Base-by-base conservation (phyloP, 2,797 vertebrate genomes). In the Lutjanus campechanus region DNA sequence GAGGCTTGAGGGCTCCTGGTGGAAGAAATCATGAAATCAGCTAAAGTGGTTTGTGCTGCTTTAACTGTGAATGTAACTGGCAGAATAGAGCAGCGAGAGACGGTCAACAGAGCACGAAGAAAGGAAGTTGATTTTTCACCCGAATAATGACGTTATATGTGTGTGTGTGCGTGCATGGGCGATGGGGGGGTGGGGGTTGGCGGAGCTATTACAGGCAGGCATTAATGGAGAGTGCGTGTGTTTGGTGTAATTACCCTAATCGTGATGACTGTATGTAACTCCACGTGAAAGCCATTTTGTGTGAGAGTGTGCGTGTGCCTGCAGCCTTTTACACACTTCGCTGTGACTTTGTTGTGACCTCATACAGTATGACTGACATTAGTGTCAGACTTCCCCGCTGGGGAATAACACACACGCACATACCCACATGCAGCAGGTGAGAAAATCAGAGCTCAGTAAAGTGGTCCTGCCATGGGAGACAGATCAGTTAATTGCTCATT, bases 231-330 rank as follows among this genome's bases (percentile, higher is more conserved):
- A 29, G 19, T 1, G 19, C 66, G 50, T 79, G 84, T 83, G 71
- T 88, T 77, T 76, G 68, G 54, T 59, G 69, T 83, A 90, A 88
- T 85, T 63, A 55, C 47, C n/a, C 16, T 66, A 50, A 73, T 85
- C 60, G 36, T 74, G 61, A 79, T 79, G 66, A 75, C 68, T 56
- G 22, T 47, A 62, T 67, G 51, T 81, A 40, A 51, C 13, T 43
- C 40, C 15, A 53, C 20, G 40, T 41, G 44, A 25, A 11, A 73
- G 47, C 40, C 8, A 44, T 69, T 79, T 49, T 43, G n/a, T 16
- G 67, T 40, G 25, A 15, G n/a, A 15, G 71, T 29, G 68, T 44
- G 62, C 55, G 20, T 58, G n/a, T 17, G 44, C 41, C 67, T 65
- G 58, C 50, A 69, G 59, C 67, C 15, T 61, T 69, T 60, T 44